Base-by-base conservation (phyloP, 1,140 invertebrate genomes). In the Drosophila ironensis region DNA sequence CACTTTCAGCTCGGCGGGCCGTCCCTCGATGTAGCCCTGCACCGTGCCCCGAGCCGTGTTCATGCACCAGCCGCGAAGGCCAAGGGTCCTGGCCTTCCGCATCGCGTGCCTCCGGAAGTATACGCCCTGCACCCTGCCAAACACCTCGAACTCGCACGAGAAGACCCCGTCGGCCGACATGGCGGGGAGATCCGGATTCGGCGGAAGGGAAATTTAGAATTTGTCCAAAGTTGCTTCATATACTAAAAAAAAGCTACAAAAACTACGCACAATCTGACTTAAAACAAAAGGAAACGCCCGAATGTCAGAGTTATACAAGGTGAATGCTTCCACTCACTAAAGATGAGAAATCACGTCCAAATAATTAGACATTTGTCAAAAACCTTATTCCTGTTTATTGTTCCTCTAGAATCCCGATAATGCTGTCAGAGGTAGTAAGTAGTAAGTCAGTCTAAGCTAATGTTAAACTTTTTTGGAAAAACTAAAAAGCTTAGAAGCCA, bases 1-100 rank as follows among this genome's bases (percentile, higher is more conserved):
- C n/a, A n/a, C 61, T 6, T 72, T 30, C 8, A 82, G 20, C 38
- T 76, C 72, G 9, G 12, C 35, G n/a, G 28, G 40, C 0, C 68
- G 77, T 0, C 77, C 77, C 14, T 82, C 77, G 6, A 82, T 72
- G 38, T 82, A 82, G n/a, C 77, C 77, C 33, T 41, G 63, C 4
- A 82, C 77, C 0, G 77, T 82, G 16, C 72, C 69, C 2, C 42
- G 2, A 0, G 24, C n/a, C 3, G 77, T 76, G 7, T 82, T 77
- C 59, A 59, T 77, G 48, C 77, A 82, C 68, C 76, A 82, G 19
- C 77, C 77, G 0, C 72, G 56, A 6, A 82, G 38, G 2, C 77
- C 77, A 35, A 82, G 27, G 2, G 35, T 52, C 28, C 52, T 82
- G 16, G 77, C 77, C 17, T 82, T 76, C 6, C 19, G 33, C 20